Base-by-base conservation (phyloP, 2,113 vertebrate species). In the Scophthalmus maximus region DNA sequence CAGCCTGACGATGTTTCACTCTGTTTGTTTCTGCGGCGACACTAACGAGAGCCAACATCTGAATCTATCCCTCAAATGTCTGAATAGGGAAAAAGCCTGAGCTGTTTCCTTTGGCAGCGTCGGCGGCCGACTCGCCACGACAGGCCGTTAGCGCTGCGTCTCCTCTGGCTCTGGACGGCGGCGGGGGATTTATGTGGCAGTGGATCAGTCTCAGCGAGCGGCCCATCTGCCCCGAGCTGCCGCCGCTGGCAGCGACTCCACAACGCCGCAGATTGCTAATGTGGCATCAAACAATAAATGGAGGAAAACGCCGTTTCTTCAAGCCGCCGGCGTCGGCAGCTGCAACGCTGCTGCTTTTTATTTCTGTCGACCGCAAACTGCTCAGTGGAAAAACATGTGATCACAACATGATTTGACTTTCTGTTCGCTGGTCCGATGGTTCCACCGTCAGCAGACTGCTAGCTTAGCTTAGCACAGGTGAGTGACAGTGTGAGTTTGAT, bases 181-280 rank as follows among this genome's bases (percentile, higher is more conserved):
- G 77, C 57, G 8, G 72, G 84, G 87, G 81, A 93, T 94, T 93
- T 93, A 94, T 93, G 92, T 90, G 89, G 89, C 91, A 91, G 90
- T 67, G 84, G 90, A 91, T 92, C 82, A 75, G 78, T 90, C 89
- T 91, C 82, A 68, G 82, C 59, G 87, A 69, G 65, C 89, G 63
- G 83, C 91, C 92, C 93, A 94, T 93, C 93, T 94, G 93, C 89
- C 87, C 74, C 29, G 47, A 62, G 82, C 89, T 85, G 89, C 73
- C 84, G 60, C 51, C 74, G 56, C 87, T 93, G 92, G 89, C 92
- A 91, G 81, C 80, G 7, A 15, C 83, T 85, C 79, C 76, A 14
- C 36, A 60, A 66, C 80, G 36, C 78, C 75, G 89, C 93, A 93
- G 90, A 91, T 91, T 92, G 91, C 85, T 93, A 94, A 94, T 92